Evolutionary conservation across 2,888 invertebrate genomes (phyloP).

Genomic region (Idaea biselata): DNA sequence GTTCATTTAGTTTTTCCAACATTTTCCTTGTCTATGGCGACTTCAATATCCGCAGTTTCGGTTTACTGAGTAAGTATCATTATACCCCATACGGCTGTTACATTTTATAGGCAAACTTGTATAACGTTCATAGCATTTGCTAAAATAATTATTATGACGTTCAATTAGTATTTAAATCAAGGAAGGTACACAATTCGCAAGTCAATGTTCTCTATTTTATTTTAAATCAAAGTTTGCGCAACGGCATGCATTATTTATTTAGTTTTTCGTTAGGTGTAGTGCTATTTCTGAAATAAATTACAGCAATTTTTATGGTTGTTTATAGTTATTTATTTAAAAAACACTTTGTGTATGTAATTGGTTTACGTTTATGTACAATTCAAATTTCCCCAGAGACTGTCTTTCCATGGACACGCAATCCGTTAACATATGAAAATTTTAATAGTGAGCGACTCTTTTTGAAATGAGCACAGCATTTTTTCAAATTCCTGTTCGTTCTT

Average conservation of each 20-base stretch:
- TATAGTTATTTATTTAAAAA: no score
- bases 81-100: slow-evolving; percentile 72
- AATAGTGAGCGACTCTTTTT: slow-evolving; percentile 17
- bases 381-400: slow-evolving; percentile 21
- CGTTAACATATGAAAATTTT: slow-evolving; percentile 21
- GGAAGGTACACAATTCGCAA: not conserved
- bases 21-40: slow-evolving; percentile 51
- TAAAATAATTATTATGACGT: slow-evolving; percentile 56
- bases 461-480: slow-evolving; percentile 14
- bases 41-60: slow-evolving; percentile 55
- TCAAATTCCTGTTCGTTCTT: not conserved
- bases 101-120: slow-evolving; percentile 70
- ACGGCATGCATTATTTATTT: no score
- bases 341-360: slow-evolving; percentile 10
- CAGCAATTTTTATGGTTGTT: not conserved
- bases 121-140: slow-evolving; percentile 61
- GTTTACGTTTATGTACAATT: slow-evolving; percentile 20
- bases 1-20: slow-evolving; percentile 45
- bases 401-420: not conserved
- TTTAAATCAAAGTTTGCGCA: no score
- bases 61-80: slow-evolving; percentile 57
- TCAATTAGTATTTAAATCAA: not conserved
- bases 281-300: no score
- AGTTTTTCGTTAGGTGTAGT: no score
- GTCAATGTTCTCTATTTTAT: not conserved